Evolutionary conservation across 2,888 invertebrate genomes (phyloP).

Genomic region (Agrotis ipsilon): DNA sequence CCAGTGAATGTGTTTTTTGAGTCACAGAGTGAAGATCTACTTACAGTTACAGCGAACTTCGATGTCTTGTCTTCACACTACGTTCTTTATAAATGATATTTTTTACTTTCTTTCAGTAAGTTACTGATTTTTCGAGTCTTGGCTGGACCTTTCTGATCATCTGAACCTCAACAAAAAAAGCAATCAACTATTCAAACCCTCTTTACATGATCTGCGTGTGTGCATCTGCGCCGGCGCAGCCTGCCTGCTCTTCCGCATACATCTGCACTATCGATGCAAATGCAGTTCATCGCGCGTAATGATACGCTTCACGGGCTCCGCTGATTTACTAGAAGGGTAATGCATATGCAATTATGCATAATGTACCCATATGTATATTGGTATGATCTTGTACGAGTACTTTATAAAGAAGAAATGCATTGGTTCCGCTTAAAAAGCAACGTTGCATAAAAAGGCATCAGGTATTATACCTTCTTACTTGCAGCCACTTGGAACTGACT

Average conservation of each 20-base stretch:
- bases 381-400: constrained; percentile 17
- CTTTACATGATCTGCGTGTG: background rate
- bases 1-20: no score
- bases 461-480: no score
- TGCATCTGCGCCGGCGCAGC: background rate
- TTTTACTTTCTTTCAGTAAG: no score
- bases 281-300: constrained; percentile 17
- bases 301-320: constrained; percentile 3
- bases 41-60: no score
- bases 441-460: background rate
- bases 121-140: no score
- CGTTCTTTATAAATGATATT: background rate
- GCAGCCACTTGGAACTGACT: no score
- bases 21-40: no score
- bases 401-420: constrained; percentile 19
- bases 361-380: background rate
- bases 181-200: background rate
- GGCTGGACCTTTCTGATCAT: no score
- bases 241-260: constrained; percentile 9
- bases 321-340: constrained; percentile 2
- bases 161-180: no score
- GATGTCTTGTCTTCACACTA: background rate
- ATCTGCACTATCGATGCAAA: constrained; percentile 18
- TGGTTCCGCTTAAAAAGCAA: background rate
- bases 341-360: constrained; percentile 34